Conservation (phyloP, 2,888 invertebrate species). For the Sesia apiformis region DNA sequence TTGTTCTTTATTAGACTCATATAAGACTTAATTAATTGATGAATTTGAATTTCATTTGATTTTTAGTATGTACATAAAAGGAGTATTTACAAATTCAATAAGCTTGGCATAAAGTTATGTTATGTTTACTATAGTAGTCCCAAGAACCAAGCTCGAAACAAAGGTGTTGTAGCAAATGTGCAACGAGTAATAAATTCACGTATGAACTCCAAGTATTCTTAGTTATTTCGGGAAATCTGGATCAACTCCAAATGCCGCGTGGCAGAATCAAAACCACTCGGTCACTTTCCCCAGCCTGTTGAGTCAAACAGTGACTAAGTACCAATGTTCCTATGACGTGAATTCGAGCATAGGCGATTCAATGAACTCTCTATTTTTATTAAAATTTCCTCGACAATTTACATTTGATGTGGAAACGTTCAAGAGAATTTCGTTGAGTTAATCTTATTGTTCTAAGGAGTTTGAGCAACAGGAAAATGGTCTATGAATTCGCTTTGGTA, state of each 20-base stretch:
- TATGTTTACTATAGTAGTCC: too few species aligned
- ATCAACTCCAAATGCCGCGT: conserved; percentile 60
- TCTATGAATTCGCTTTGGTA: too few species aligned
- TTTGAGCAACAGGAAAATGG: too few species aligned
- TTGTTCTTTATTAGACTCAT: too few species aligned
- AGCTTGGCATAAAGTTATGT: too few species aligned
- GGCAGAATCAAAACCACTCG: conserved; percentile 50
- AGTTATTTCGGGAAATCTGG: conserved; percentile 69
- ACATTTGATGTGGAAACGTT: conserved; percentile 4
- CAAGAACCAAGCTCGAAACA: neutral
- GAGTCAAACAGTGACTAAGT: conserved; percentile 48
- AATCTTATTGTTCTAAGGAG: too few species aligned
- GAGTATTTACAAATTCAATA: too few species aligned
- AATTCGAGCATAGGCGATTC: conserved; percentile 22
- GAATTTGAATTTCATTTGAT: too few species aligned
- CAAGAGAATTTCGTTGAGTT: neutral
- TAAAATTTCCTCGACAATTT: conserved; percentile 9
- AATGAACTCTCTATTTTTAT: conserved; percentile 33
- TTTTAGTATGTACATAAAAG: too few species aligned
- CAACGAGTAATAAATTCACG: conserved; percentile 45
- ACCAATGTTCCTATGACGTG: conserved; percentile 7
- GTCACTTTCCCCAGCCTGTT: conserved; percentile 51
- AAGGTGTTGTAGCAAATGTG: conserved; percentile 11
- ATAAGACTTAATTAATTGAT: too few species aligned
- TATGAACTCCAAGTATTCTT: conserved; percentile 43